Evolutionary conservation across 2,113 vertebrate genomes (phyloP), one percentile per base, ranked within the genome.

Genomic region (Centropus bengalensis): DNA sequence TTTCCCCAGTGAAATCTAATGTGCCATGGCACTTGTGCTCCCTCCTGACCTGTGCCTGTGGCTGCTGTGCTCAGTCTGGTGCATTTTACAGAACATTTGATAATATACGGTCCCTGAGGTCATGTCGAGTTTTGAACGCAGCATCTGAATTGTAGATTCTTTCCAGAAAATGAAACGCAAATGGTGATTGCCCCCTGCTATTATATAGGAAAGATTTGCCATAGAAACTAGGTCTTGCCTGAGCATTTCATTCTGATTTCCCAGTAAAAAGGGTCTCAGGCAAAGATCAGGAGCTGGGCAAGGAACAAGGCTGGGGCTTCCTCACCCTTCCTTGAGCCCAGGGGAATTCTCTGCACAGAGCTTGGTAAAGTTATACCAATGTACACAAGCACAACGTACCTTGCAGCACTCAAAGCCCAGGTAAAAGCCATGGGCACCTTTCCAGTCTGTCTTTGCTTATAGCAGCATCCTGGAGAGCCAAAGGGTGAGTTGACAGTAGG

Each of bases 51-150:
- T 60, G 32, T 0, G 86, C 94, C 83, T 67, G 62, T 78, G 77
- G 94, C 94, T 86, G 85, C 91, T 63, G 59, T 62, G 89, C 91
- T 82, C 63, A 85, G 78, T 85, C 94, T 92, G 95, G 70, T 92
- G 89, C 81, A 62, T 95, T 97, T 96, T 80, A 96, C 94, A 83
- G 89, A 91, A 88, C 93, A 94, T 94, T 95, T 94, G 94, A 79
- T 87, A 91, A 89, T 95, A 47, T 6, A 23, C 28, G 1, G 5
- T 60, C 91, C 95, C 95, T n/a, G 81, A 76, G 84, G 96, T 91
- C 75, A 60, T 2, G 19, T 63, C 83, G 52, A 5, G 74, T 68
- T 91, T 73, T 87, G 89, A 91, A 93, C 66, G 32, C 38, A 91
- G 66, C 56, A 42, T 79, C 42, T 92, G 86, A 85, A 69, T 68